Base-by-base conservation (phyloP, 2,113 vertebrate species). In the Chionomys nivalis region DNA sequence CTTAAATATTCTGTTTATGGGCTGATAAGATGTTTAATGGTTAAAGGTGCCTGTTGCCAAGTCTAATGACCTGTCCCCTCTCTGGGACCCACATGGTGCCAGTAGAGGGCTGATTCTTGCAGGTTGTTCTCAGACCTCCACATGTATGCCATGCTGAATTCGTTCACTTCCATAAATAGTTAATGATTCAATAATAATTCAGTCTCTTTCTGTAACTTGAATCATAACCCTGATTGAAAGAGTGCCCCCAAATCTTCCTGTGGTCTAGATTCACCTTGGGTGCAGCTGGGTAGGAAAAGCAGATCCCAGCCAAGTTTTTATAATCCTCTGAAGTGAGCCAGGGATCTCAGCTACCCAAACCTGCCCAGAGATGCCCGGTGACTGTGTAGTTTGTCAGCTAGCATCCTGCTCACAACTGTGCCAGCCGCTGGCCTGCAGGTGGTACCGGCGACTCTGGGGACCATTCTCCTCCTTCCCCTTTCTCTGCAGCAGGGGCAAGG, bases 141-240 rank as follows among this genome's bases (percentile, higher is more conserved):
- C n/a, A 16, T 14, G 3, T 61, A 23, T 26, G 7, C 36, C 11
- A 19, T 26, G 36, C 55, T 9, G 13, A 61, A 83, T 12, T 39
- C 24, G 1, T 16, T 61, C 81, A 16, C 3, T 0, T 16, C 12
- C 55, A 28, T 17, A 83, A 63, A 42, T 63, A 63, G 24, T 61
- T 82, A 82, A 61, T 58, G 58, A 58, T 58, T 58, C 19, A 21
- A 21, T 85, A 85, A 42, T 31, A 83, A 42, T 86, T 86, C 61
- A 86, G 82, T 31, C 63, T 36, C 9, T 79, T 91, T 89, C 82
- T 63, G 39, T 79, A 68, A 31, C 78, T 58, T 87, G n/a, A 96
- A 49, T 78, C 78, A 91, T 73, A 91, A 91, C 66, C 36, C 55
- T 89, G 85, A 70, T 65, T 75, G 73, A 75, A 87, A 66, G 14